Evolutionary conservation across 2,113 vertebrate genomes (phyloP).

Genomic region (Xyrauchen texanus): DNA sequence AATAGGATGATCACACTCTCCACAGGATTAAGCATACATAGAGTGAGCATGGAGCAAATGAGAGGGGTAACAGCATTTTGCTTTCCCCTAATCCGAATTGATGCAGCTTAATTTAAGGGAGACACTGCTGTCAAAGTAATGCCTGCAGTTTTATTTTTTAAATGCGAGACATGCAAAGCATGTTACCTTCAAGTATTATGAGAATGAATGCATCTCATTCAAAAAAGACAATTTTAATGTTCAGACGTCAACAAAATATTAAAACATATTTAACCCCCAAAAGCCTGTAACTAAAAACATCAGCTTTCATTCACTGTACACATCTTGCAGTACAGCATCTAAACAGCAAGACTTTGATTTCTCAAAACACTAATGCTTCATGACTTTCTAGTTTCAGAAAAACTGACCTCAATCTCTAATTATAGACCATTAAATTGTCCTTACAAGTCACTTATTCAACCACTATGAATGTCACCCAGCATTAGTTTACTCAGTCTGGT

Average conservation of each 20-base stretch:
- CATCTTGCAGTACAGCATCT: not conserved
- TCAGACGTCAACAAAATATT: not conserved
- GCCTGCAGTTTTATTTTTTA: not conserved
- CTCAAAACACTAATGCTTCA: not conserved
- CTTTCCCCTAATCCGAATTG: not conserved
- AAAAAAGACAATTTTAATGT: too few relatives aligned
- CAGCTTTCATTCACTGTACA: not conserved
- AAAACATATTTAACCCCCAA: not conserved
- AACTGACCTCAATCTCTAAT: not conserved
- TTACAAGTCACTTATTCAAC: not conserved
- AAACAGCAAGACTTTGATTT: not conserved
- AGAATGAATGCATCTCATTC: not conserved
- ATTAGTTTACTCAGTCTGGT: not conserved
- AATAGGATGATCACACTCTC: not conserved
- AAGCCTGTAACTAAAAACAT: not conserved
- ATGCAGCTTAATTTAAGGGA: slow-evolving; percentile 15
- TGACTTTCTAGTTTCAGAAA: not conserved
- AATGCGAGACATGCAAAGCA: not conserved
- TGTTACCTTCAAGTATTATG: not conserved
- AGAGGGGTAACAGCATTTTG: not conserved
- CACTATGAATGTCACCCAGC: not conserved
- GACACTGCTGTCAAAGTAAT: slow-evolving; percentile 13
- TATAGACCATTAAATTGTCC: slow-evolving; percentile 1
- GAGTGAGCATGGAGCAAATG: not conserved
- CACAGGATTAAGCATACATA: not conserved